Conservation (phyloP, 2,113 vertebrate genomes). For the Phyllostomus discolor region DNA sequence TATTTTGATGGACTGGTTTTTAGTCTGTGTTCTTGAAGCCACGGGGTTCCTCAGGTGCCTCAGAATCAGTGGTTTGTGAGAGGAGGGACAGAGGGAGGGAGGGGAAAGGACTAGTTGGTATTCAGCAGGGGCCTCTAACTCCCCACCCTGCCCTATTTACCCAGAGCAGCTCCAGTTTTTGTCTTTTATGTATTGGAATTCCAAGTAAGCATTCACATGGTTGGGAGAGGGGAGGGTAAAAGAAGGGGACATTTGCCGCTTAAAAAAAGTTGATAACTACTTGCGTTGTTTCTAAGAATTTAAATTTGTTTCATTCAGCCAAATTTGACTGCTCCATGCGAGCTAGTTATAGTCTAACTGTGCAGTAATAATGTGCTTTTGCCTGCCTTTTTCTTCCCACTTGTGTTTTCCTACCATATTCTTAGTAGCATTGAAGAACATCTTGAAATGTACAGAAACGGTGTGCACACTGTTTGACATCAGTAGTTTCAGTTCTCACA, state of each 20-base stretch:
- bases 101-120: not conserved
- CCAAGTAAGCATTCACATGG: not conserved
- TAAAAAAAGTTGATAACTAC: slow-evolving; percentile 2
- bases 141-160: not conserved
- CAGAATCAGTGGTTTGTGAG: not conserved
- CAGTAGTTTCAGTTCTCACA: slow-evolving; percentile 39
- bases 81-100: not conserved
- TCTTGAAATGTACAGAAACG: not conserved
- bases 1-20: slow-evolving; percentile 26
- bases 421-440: not conserved
- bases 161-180: not conserved
- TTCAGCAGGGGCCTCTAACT: not conserved
- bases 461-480: not conserved
- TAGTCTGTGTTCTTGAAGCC: not conserved
- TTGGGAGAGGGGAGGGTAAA: not conserved
- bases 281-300: slow-evolving; percentile 18
- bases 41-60: not conserved
- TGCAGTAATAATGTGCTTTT: not conserved
- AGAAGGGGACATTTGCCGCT: slow-evolving; percentile 26
- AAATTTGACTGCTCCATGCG: slow-evolving; percentile 59
- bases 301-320: slow-evolving; percentile 57
- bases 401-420: not conserved
- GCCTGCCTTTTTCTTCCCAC: not conserved
- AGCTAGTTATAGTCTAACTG: slow-evolving; percentile 24
- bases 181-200: not conserved